Conservation (phyloP, 2,113 vertebrate species). For the Chitala chitala region DNA sequence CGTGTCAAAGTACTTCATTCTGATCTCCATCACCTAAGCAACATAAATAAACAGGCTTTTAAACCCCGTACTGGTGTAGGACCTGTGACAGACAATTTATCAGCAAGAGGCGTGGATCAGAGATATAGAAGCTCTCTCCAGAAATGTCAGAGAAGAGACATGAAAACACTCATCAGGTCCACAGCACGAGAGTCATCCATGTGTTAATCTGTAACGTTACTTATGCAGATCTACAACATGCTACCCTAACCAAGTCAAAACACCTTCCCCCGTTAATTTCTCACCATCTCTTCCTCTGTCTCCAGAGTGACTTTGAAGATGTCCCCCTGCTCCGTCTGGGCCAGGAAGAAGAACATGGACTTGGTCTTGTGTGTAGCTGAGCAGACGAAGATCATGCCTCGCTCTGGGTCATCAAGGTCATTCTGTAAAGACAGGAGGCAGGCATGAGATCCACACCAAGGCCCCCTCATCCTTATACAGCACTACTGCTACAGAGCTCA, state of each 20-base stretch:
- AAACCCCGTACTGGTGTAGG: background rate
- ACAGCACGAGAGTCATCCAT: no score
- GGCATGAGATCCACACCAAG: background rate
- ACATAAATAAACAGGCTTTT: background rate
- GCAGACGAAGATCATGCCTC: constrained; percentile 98
- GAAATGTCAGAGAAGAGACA: constrained; percentile 22
- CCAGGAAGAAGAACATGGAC: constrained; percentile 98
- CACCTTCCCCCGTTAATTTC: constrained; percentile 17
- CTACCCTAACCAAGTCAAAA: no score
- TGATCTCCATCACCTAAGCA: constrained; percentile 88
- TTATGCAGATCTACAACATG: background rate
- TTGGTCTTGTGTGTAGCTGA: constrained; percentile 98
- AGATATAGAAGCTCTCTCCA: background rate
- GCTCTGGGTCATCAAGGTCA: constrained; percentile 93
- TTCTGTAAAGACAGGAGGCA: constrained; percentile 61
- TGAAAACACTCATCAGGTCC: constrained; percentile 8
- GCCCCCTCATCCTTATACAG: background rate
- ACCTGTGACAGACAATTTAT: background rate
- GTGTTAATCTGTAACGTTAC: no score
- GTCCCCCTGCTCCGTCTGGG: constrained; percentile 96
- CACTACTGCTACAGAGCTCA: background rate
- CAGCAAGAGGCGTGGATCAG: background rate
- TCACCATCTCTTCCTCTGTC: constrained; percentile 98
- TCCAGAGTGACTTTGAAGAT: constrained; percentile 98
- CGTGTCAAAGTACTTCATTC: constrained; percentile 96